These are phyloP conservation scores for Psittacula cyanocephala DNA, from an alignment of 2,113 vertebrate species.

Conservation along the genomic window DNA sequence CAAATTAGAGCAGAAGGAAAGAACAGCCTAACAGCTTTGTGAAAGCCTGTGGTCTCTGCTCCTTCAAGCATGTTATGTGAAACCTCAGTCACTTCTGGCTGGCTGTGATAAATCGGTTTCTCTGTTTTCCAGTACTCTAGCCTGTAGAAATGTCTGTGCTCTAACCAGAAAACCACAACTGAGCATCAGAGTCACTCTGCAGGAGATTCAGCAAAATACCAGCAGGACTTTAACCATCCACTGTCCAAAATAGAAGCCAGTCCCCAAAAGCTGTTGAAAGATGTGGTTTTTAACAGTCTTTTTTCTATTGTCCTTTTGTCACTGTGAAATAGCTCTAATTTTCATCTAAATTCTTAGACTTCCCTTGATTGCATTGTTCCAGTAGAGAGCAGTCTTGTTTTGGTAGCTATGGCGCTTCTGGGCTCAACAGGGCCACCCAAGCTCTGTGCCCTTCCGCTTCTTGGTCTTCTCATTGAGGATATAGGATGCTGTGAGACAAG, in stretches of 20 bases:
- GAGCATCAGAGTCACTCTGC: not conserved
- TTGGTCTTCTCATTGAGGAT: not conserved
- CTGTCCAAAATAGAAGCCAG: not conserved
- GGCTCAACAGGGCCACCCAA: not conserved
- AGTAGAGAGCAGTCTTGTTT: not conserved
- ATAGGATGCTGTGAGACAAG: not conserved
- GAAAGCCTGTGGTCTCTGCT: not conserved
- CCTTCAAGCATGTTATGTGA: not conserved
- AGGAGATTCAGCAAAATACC: not conserved
- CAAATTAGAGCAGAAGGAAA: not conserved
- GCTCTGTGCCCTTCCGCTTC: not conserved
- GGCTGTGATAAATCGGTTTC: not conserved
- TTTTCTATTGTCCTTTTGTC: not conserved
- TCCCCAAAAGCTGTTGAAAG: not conserved
- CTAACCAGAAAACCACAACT: not conserved
- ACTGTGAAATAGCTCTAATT: not conserved
- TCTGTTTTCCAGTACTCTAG: not conserved
- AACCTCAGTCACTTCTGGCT: not conserved
- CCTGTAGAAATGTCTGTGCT: not conserved
- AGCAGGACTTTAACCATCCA: not conserved
- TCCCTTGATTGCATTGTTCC: not conserved
- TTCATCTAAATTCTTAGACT: not conserved
- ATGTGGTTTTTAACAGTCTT: not conserved
- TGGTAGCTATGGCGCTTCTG: not conserved
- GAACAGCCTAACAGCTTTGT: not conserved